Conservation (phyloP, 2,888 invertebrate species). For the Temnothorax unifasciatus region DNA sequence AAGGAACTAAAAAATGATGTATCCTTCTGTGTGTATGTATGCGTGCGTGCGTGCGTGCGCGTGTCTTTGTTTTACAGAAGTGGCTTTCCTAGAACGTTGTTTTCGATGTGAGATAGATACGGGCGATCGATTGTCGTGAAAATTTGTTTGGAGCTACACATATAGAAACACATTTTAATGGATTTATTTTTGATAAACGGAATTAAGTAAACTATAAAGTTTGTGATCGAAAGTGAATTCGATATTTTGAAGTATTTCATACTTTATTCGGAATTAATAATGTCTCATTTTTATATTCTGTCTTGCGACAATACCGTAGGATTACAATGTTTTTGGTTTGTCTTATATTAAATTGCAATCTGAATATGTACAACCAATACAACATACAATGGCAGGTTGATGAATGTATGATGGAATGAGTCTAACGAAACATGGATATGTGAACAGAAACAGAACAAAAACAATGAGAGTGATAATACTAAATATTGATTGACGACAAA, state of each 20-base stretch:
- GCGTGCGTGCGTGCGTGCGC: constrained; percentile 39
- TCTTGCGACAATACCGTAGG: constrained; percentile 67
- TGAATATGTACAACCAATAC: constrained; percentile 82
- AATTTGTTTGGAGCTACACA: neutral
- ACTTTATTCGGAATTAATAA: neutral
- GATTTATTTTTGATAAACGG: neutral
- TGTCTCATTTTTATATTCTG: constrained; percentile 8
- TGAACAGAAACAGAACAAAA: constrained; percentile 64
- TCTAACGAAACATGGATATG: constrained; percentile 64
- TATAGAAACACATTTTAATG: neutral
- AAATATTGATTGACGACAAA: constrained; percentile 67
- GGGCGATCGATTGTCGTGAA: neutral
- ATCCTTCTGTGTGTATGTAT: constrained; percentile 64
- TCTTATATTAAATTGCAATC: constrained; percentile 80
- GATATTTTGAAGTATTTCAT: constrained; percentile 1
- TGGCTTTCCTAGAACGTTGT: constrained; percentile 30
- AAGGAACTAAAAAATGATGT: constrained; percentile 72
- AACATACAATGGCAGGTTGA: constrained; percentile 72
- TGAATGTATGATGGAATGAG: constrained; percentile 73
- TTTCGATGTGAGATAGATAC: constrained; percentile 7
- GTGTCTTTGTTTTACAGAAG: constrained; percentile 63
- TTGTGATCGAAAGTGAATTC: constrained; percentile 1
- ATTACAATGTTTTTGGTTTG: constrained; percentile 74
- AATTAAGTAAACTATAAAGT: neutral
- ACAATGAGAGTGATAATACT: constrained; percentile 68